phyloP scores from a whole-genome alignment of 2,888 invertebrate genomes.

The Conomelus anceps region DNA sequence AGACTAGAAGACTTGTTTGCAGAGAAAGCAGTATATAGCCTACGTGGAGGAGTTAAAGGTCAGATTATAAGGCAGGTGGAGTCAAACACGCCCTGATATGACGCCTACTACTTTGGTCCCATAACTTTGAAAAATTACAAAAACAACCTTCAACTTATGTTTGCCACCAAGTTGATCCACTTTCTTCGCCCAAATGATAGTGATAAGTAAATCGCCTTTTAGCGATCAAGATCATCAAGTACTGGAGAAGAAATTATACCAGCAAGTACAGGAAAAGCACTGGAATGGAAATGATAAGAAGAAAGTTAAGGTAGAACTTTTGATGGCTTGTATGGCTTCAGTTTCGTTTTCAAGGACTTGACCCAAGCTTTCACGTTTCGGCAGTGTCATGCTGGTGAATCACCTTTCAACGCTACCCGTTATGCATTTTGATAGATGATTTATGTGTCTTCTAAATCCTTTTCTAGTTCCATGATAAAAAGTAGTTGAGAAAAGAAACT shows the following conservation, averaged over 20 bases:
- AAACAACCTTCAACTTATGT: not conserved
- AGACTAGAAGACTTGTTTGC: not conserved
- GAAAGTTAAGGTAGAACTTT: not conserved
- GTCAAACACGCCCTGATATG: not conserved
- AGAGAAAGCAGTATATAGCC: not conserved
- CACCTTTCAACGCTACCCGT: not conserved
- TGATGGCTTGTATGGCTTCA: not conserved
- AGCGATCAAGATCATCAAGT: no score
- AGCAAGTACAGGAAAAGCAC: not conserved
- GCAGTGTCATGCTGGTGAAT: not conserved
- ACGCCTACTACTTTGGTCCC: not conserved
- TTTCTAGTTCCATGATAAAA: not conserved
- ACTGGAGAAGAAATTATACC: no score
- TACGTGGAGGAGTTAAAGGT: not conserved
- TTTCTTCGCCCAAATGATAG: not conserved
- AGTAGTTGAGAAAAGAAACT: not conserved
- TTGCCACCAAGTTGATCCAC: no score
- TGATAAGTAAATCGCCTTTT: not conserved
- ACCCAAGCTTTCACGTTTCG: not conserved
- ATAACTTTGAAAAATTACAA: not conserved
- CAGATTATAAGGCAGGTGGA: not conserved
- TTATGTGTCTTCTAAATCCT: not conserved
- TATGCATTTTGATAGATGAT: not conserved
- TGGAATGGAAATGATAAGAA: not conserved
- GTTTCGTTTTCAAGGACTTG: not conserved